Evolutionary conservation across 2,797 vertebrate genomes (phyloP), one percentile per base, ranked within the genome.

Genomic region (Echeneis naucrates): DNA sequence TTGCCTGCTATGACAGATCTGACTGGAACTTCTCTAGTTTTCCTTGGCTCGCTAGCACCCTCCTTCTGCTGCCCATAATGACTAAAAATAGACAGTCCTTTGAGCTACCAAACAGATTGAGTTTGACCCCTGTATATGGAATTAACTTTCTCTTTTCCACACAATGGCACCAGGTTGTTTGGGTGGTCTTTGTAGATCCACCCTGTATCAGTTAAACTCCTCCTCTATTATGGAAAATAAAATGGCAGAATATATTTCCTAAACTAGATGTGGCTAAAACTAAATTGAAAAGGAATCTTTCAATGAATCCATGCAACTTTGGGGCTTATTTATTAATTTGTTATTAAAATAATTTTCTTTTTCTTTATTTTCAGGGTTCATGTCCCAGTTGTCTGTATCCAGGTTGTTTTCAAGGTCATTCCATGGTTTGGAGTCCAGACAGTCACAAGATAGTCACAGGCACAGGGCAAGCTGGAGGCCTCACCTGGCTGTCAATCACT

Each of bases 71-170:
- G 69, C 59, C 51, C 58, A 58, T 78, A 67, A 44, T 9, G 21
- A 60, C 83, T 91, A 91, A 90, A 91, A 91, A 92, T 92, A 92
- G 87, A 83, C 1, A 0, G 16, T 77, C 72, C 65, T 86, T 84
- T 77, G 73, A 90, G 78, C 80, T 44, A 48, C 55, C 77, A 87
- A 68, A 87, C 75, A 81, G 77, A 84, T 72, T 75, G 80, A 87
- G 78, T 68, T 78, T 68, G 62, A 81, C 82, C 57, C 55, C 59
- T 52, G 42, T 83, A 78, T 68, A 67, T 55, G 75, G 73, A 87
- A 80, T 86, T 78, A 71, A 78, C 74, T 83, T 87, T 80, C 78
- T 67, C 50, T 33, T 40, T 42, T 52, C 60, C 35, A 38, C 13
- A 65, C 50, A 77, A 66, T 40, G 58, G 67, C 42, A 24, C 24